phyloP scores from a whole-genome alignment of 1,140 invertebrate genomes.

The Drosophila bocki region DNA sequence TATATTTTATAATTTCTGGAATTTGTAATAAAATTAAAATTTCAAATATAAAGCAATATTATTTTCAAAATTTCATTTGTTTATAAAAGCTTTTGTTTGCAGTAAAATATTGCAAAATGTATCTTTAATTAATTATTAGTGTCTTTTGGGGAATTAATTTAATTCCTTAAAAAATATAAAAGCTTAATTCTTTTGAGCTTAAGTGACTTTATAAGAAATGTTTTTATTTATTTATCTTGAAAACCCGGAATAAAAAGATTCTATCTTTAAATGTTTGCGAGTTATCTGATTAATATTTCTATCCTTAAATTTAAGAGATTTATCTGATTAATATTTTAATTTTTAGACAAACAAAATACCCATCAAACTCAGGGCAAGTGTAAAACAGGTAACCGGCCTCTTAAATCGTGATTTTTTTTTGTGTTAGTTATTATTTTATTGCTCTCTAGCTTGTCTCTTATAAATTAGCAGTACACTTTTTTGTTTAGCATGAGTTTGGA shows the following conservation, averaged over 20 bases:
- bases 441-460: conserved; percentile 22
- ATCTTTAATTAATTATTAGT: neutral
- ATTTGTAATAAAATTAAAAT: neutral
- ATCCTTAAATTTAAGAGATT: neutral
- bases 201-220: neutral
- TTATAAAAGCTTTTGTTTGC: neutral
- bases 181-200: neutral
- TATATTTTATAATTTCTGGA: neutral
- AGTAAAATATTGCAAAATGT: neutral
- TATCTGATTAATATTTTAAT: neutral
- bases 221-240: no score
- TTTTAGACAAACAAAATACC: neutral
- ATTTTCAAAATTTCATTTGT: neutral
- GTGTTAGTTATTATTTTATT: conserved; percentile 22
- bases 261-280: neutral
- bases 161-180: neutral
- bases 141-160: neutral
- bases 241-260: neutral
- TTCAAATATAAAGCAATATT: neutral
- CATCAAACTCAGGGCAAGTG: neutral
- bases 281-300: neutral
- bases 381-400: neutral
- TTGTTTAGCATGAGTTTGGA: conserved; percentile 36
- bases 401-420: conserved; percentile 1
- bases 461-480: conserved; percentile 31